Percentiles rank a stretch among this genome's conserved stretches.
phyloP scores from a whole-genome alignment of 2,888 invertebrate genomes.

The Drosophila niveifrons region DNA sequence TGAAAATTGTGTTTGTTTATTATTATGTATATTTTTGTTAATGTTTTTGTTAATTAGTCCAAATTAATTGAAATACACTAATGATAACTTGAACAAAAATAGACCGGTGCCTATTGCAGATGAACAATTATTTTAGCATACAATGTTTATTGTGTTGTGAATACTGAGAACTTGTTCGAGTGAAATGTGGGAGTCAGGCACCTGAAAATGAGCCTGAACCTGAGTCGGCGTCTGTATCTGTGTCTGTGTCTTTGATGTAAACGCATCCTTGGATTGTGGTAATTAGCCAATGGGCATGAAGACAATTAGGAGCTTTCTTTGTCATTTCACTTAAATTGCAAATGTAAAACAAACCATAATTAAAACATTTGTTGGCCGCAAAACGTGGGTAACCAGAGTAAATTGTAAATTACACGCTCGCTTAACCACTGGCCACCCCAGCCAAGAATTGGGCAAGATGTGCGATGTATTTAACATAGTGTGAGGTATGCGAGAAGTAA shows the following conservation, averaged over 20 bases:
- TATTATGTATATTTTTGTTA: too few relatives aligned
- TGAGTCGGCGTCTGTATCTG: neutral
- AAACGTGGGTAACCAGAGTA: constrained; percentile 80
- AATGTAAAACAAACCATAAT: constrained; percentile 70
- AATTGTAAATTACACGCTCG: constrained; percentile 85
- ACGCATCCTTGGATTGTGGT: neutral
- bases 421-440: constrained; percentile 82
- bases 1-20: too few relatives aligned
- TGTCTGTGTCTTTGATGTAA: constrained; percentile 6
- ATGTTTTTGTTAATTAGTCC: too few relatives aligned
- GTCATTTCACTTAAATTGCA: constrained; percentile 52
- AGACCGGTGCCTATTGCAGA: neutral
- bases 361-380: constrained; percentile 67
- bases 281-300: constrained; percentile 28
- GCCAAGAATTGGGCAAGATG: constrained; percentile 51
- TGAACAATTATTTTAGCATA: neutral
- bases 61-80: too few relatives aligned
- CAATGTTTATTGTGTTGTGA: neutral
- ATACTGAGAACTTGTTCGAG: neutral
- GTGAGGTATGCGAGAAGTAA: neutral
- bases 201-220: neutral
- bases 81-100: too few relatives aligned
- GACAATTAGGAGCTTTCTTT: constrained; percentile 43
- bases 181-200: neutral
- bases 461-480: constrained; percentile 27